A percentile compares a stretch with the other conserved stretches of the same genome.
phyloP scores from a whole-genome alignment of 2,888 invertebrate species.

The Flexamia atlantica region DNA sequence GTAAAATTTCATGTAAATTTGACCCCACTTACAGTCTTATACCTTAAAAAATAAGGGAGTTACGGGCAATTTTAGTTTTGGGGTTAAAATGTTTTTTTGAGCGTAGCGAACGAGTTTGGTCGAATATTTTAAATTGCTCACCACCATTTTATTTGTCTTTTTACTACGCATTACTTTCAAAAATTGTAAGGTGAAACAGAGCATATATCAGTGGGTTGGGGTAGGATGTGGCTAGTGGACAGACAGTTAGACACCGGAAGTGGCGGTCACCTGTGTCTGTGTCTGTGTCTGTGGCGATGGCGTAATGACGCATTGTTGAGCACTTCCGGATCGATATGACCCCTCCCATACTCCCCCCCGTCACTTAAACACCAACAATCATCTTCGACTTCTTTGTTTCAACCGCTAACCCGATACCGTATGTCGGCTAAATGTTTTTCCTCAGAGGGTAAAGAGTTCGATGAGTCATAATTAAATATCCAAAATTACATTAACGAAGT shows the following conservation, averaged over 20 bases:
- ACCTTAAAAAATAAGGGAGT: too few species aligned
- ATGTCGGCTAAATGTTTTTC: too few species aligned
- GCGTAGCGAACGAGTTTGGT: too few species aligned
- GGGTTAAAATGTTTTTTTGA: too few species aligned
- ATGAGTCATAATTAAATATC: too few species aligned
- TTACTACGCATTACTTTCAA: background rate
- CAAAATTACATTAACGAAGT: too few species aligned
- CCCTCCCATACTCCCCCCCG: background rate
- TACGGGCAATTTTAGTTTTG: too few species aligned
- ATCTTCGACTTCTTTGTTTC: constrained; percentile 18
- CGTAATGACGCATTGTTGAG: constrained; percentile 38
- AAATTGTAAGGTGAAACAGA: background rate
- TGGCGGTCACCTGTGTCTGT: constrained; percentile 11
- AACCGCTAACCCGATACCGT: background rate
- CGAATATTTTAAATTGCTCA: too few species aligned
- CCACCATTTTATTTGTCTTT: too few species aligned
- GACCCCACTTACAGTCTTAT: too few species aligned
- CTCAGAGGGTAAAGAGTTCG: too few species aligned
- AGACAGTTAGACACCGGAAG: constrained; percentile 7
- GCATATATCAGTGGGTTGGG: background rate
- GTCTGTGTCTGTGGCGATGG: background rate
- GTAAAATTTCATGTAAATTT: too few species aligned
- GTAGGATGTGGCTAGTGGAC: background rate
- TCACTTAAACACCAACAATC: constrained; percentile 16
- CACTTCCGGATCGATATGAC: constrained; percentile 27